Conservation (phyloP, 2,797 vertebrate species). For the Rhinoraja longicauda region DNA sequence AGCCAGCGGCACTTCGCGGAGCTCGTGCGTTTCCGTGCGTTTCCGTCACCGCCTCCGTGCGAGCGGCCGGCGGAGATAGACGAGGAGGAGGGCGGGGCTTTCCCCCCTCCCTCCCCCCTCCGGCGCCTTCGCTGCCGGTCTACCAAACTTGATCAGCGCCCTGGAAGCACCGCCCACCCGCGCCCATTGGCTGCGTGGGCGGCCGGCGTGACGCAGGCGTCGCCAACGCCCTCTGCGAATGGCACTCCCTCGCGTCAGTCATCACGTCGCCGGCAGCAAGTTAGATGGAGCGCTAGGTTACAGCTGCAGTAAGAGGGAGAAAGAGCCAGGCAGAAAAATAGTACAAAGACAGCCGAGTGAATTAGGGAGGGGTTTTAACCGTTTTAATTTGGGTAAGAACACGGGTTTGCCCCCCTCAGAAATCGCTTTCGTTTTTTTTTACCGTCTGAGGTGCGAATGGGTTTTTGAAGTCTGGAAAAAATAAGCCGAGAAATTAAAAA, state of each 20-base stretch:
- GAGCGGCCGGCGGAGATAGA: background rate
- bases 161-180: background rate
- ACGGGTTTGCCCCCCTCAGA: background rate
- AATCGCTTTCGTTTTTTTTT: constrained; percentile 16
- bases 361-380: constrained; percentile 37
- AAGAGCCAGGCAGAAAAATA: constrained; percentile 32
- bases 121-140: background rate
- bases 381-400: constrained; percentile 33
- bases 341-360: constrained; percentile 38
- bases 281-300: constrained; percentile 25
- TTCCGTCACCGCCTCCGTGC: background rate
- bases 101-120: no score
- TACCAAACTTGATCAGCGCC: constrained; percentile 8
- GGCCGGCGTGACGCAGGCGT: background rate
- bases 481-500: constrained; percentile 10
- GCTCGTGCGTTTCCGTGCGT: constrained; percentile 33
- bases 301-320: constrained; percentile 36
- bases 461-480: constrained; percentile 10
- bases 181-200: background rate
- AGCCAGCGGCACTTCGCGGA: constrained; percentile 12
- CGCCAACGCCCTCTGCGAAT: background rate
- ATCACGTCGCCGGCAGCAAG: background rate
- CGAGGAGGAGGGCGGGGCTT: constrained; percentile 2
- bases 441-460: background rate
- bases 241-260: background rate